phyloP scores from a whole-genome alignment of 53 echinoderm and acorn worm genomes.

The Patiria pectinifera region DNA sequence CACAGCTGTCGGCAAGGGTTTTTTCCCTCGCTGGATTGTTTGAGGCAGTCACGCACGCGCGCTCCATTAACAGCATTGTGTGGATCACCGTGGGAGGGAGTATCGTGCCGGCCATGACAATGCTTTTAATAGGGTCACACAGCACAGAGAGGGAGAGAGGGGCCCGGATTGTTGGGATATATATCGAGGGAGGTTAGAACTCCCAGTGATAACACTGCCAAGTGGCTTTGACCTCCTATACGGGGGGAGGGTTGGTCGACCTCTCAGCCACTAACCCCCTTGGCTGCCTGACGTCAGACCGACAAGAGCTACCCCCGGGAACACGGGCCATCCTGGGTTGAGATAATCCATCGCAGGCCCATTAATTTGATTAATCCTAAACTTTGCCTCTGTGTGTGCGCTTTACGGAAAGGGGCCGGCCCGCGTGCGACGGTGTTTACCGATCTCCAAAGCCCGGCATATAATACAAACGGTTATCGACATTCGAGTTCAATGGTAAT shows the following conservation, averaged over 20 bases:
- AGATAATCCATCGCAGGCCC: constrained; percentile 49
- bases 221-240: constrained; percentile 34
- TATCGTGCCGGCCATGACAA: constrained; percentile 44
- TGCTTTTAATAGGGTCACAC: constrained; percentile 52
- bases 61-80: constrained; percentile 61
- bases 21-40: neutral
- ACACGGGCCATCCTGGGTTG: neutral
- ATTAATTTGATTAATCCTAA: constrained; percentile 57
- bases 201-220: neutral
- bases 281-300: neutral
- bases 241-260: constrained; percentile 38
- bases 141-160: constrained; percentile 12
- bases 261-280: constrained; percentile 52
- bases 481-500: neutral
- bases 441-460: neutral
- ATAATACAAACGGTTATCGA: neutral
- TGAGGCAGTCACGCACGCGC: constrained; percentile 56
- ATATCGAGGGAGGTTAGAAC: neutral
- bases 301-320: constrained; percentile 15
- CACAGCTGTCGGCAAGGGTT: neutral
- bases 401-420: neutral
- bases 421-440: neutral
- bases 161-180: neutral
- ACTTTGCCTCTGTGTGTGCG: neutral
- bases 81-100: constrained; percentile 50